phyloP scores from a whole-genome alignment of 2,888 invertebrate genomes.

The Anoncus sp. region DNA sequence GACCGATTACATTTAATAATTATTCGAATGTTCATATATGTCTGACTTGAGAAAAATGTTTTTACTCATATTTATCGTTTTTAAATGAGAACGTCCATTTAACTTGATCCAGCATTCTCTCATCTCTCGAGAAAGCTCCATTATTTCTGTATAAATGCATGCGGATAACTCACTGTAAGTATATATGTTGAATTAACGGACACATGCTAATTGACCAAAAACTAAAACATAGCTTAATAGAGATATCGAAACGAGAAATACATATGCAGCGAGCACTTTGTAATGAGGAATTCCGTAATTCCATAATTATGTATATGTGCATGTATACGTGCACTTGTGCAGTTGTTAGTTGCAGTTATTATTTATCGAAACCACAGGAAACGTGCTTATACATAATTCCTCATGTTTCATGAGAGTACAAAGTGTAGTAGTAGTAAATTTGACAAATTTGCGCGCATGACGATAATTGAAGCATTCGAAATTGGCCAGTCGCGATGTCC shows the following conservation, averaged over 20 bases:
- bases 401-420: slow-evolving; percentile 6
- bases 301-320: slow-evolving; percentile 12
- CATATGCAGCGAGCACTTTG: neutral
- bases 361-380: slow-evolving; percentile 17
- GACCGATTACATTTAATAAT: too few species aligned
- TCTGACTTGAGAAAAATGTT: too few species aligned
- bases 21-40: too few species aligned
- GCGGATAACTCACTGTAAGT: too few species aligned
- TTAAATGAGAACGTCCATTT: too few species aligned
- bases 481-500: neutral
- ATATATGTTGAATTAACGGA: neutral
- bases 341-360: too few species aligned
- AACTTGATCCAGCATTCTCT: too few species aligned
- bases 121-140: too few species aligned
- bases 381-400: neutral
- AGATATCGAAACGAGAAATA: neutral
- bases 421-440: slow-evolving; percentile 1
- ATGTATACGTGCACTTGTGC: neutral
- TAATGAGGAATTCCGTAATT: slow-evolving; percentile 10
- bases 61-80: too few species aligned
- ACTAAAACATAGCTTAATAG: neutral
- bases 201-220: neutral
- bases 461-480: slow-evolving; percentile 3
- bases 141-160: too few species aligned
- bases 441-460: neutral